phyloP scores from a whole-genome alignment of 2,797 vertebrate genomes.

The Florisuga fusca region DNA sequence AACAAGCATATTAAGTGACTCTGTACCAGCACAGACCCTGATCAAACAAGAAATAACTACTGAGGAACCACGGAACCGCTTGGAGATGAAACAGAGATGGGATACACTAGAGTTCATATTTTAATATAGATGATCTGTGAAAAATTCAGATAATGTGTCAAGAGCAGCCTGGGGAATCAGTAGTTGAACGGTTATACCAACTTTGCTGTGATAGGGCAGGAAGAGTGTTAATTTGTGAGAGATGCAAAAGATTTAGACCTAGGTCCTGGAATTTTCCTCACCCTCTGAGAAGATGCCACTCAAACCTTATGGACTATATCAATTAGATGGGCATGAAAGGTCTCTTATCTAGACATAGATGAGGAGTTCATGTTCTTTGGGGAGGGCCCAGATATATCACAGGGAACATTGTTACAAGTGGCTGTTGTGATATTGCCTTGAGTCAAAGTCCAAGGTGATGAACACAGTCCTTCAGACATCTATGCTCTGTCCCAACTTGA shows the following conservation, averaged over 20 bases:
- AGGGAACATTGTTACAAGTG: background rate
- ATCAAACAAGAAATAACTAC: background rate
- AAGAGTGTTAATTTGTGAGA: background rate
- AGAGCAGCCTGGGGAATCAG: background rate
- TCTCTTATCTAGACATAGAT: background rate
- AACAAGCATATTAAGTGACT: background rate
- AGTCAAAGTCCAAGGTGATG: background rate
- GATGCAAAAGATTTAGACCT: background rate
- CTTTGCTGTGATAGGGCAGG: background rate
- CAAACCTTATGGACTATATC: fast-evolving
- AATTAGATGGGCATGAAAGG: background rate
- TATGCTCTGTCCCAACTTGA: background rate
- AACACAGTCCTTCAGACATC: background rate
- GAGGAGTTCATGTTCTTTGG: background rate
- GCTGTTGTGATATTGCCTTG: background rate
- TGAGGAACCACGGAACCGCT: too few relatives aligned
- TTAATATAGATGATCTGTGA: background rate
- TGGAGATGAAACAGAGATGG: background rate
- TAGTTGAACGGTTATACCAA: background rate
- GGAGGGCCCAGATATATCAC: fast-evolving
- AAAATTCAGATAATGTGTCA: background rate
- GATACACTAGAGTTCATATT: background rate
- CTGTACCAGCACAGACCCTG: background rate
- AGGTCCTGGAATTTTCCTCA: background rate
- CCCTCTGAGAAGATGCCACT: background rate